Conservation (phyloP, 2,797 vertebrate genomes). For the Oreortyx pictus region DNA sequence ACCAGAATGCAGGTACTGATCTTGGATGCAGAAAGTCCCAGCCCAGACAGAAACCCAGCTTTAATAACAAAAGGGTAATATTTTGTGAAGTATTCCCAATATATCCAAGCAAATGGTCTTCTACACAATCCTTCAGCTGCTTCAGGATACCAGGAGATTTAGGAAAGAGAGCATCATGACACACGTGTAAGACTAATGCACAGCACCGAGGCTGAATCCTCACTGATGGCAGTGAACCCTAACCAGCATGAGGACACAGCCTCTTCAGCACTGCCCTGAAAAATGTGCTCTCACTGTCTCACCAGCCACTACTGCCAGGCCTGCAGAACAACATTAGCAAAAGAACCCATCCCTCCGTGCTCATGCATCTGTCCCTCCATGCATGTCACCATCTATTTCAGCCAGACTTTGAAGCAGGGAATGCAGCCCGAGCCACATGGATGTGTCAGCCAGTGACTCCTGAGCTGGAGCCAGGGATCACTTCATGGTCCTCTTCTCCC, state of each 20-base stretch:
- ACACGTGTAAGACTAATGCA: too few species aligned
- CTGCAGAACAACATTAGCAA: background rate
- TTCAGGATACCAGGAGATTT: background rate
- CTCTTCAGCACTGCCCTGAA: background rate
- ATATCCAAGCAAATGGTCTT: accelerated
- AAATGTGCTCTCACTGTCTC: background rate
- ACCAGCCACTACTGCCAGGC: accelerated
- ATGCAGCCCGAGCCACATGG: background rate
- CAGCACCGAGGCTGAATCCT: too few species aligned
- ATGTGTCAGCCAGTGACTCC: background rate
- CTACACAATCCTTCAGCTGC: background rate
- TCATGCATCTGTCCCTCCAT: background rate
- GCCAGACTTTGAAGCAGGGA: background rate
- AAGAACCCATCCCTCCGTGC: too few species aligned
- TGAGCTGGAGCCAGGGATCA: background rate
- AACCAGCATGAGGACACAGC: background rate
- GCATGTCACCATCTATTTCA: background rate
- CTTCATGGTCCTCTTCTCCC: background rate
- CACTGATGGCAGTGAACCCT: too few species aligned
- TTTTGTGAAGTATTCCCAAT: background rate
- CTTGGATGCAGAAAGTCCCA: too few species aligned
- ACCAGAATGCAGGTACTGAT: background rate
- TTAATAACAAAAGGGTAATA: background rate
- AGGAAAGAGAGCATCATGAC: background rate
- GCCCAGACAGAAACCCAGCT: too few species aligned